These are phyloP conservation scores for Galleria mellonella DNA, from an alignment of 1,140 invertebrate species.

Conservation along the genomic window DNA sequence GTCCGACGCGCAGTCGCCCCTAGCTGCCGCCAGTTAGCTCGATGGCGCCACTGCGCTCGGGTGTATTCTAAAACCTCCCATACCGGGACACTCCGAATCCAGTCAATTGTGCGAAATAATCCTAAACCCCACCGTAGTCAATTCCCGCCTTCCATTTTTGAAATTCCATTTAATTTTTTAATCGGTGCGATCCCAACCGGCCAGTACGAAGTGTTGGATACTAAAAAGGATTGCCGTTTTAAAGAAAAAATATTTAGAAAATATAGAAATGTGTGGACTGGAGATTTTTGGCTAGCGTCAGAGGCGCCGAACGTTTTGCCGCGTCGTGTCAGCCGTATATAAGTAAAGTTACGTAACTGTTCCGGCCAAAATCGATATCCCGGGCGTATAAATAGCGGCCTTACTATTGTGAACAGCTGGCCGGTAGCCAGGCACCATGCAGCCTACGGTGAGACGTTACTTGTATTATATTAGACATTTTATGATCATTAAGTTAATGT, in stretches of 20 bases:
- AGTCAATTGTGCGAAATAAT: slow-evolving; percentile 40
- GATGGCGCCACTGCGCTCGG: slow-evolving; percentile 46
- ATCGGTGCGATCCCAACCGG: slow-evolving; percentile 4
- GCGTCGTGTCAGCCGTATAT: slow-evolving; percentile 29
- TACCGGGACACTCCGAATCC: slow-evolving; percentile 18
- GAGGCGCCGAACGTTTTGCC: slow-evolving; percentile 39
- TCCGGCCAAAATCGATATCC: slow-evolving; percentile 66
- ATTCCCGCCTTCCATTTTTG: slow-evolving; percentile 49
- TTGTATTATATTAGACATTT: too few species aligned
- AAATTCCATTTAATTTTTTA: slow-evolving; percentile 16
- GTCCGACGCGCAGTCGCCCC: slow-evolving; percentile 48
- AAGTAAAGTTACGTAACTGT: slow-evolving; percentile 52
- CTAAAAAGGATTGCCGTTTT: too few species aligned
- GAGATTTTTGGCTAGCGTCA: slow-evolving; percentile 17
- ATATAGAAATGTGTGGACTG: too few species aligned
- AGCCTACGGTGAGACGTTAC: slow-evolving; percentile 46
- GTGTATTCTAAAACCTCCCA: slow-evolving; percentile 23
- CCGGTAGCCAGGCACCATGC: slow-evolving; percentile 51
- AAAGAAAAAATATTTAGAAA: too few species aligned
- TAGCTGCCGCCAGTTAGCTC: slow-evolving; percentile 33
- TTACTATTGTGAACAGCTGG: slow-evolving; percentile 60
- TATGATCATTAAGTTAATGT: too few species aligned
- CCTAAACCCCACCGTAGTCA: slow-evolving; percentile 20
- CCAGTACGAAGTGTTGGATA: background rate
- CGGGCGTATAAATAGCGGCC: slow-evolving; percentile 61